A percentile compares a stretch with the other conserved stretches of the same genome.
phyloP scores from a whole-genome alignment of 1,140 invertebrate genomes.

The Drosophila triauraria region DNA sequence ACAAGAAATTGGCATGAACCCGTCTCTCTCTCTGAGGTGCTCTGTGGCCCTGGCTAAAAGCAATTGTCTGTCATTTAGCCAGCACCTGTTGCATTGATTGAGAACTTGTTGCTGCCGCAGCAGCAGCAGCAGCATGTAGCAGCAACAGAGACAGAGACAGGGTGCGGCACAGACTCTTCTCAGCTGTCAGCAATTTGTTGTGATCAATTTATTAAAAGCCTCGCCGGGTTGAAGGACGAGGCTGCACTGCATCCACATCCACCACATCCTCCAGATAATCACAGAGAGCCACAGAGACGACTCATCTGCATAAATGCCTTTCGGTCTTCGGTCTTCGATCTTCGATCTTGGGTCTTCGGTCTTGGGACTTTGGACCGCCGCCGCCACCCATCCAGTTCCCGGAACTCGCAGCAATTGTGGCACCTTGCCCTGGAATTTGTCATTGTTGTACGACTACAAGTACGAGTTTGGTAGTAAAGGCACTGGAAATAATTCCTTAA shows the following conservation, averaged over 20 bases:
- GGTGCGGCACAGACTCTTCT: constrained; percentile 59
- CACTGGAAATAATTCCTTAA: not conserved
- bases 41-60: constrained; percentile 41
- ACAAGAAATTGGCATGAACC: constrained; percentile 62
- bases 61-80: constrained; percentile 67
- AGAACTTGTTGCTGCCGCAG: constrained; percentile 68
- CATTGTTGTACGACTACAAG: constrained; percentile 59
- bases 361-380: constrained; percentile 3
- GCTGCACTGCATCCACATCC: constrained; percentile 17
- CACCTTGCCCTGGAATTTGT: constrained; percentile 74
- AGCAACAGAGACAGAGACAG: constrained; percentile 10
- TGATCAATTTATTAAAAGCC: constrained; percentile 79
- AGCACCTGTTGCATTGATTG: constrained; percentile 74
- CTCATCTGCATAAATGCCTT: constrained; percentile 75
- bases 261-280: constrained; percentile 60
- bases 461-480: constrained; percentile 3
- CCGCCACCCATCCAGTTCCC: constrained; percentile 73
- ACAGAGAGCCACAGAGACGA: constrained; percentile 38
- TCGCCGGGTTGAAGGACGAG: constrained; percentile 41
- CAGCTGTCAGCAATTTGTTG: constrained; percentile 83
- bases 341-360: not conserved
- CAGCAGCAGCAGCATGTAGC: constrained; percentile 4
- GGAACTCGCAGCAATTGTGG: constrained; percentile 74
- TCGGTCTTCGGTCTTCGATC: constrained; percentile 13
- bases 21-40: constrained; percentile 10